Percentiles rank a stretch among this genome's conserved stretches.
Evolutionary conservation across 2,888 invertebrate genomes (phyloP).

Genomic region (Dicyrtoma fusca): DNA sequence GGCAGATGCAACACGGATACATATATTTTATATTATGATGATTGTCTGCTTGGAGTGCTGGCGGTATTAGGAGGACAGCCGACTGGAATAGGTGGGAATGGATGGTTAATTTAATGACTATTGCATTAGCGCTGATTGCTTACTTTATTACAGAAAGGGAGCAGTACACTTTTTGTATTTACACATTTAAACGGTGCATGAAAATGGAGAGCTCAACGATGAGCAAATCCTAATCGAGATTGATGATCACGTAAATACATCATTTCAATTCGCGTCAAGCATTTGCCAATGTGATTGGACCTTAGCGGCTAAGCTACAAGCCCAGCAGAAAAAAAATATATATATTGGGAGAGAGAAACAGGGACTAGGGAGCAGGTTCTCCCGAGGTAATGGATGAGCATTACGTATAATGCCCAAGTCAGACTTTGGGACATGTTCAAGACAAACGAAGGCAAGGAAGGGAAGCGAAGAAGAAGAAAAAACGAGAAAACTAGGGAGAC

Average conservation of each 20-base stretch:
- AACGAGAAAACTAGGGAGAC: conserved; percentile 21
- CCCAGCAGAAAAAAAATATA: no score
- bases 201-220: not conserved
- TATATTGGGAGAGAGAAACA: conserved; percentile 5
- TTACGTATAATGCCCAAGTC: not conserved
- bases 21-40: no score
- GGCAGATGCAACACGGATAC: no score
- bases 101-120: conserved; percentile 28
- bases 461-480: not conserved
- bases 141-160: conserved; percentile 21
- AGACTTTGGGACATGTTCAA: not conserved
- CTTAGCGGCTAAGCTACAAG: not conserved
- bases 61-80: no score
- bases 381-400: not conserved
- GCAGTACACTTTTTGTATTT: not conserved
- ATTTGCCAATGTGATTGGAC: conserved; percentile 22
- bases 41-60: no score
- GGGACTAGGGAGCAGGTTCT: not conserved
- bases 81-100: no score
- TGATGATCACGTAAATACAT: conserved; percentile 44
- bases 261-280: conserved; percentile 42
- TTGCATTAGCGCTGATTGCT: conserved; percentile 28
- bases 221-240: conserved; percentile 41
- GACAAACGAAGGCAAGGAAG: not conserved
- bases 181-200: not conserved